These are phyloP conservation scores for Spinibarbus caldwelli DNA, from an alignment of 2,797 vertebrate species.

Conservation along the genomic window DNA sequence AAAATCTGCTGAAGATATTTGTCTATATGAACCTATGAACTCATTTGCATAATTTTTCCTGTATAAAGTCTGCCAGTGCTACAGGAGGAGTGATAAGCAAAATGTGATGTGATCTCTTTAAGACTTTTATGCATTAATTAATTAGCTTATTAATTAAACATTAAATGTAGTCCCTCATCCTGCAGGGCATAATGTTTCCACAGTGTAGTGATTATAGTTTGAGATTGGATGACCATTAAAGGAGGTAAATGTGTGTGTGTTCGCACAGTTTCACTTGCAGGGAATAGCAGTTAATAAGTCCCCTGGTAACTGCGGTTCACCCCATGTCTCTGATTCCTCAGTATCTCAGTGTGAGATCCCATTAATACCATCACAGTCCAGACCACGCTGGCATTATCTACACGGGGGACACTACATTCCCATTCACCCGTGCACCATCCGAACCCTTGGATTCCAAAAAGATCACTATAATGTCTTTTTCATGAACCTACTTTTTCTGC, in stretches of 20 bases:
- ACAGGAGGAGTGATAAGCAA: not conserved
- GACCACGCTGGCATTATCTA: slow-evolving; percentile 2
- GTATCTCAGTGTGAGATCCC: slow-evolving; percentile 34
- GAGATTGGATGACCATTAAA: slow-evolving; percentile 15
- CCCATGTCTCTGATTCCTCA: slow-evolving; percentile 10
- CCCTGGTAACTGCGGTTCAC: slow-evolving; percentile 9
- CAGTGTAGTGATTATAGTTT: slow-evolving; percentile 11
- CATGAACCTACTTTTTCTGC: not conserved
- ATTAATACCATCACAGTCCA: slow-evolving; percentile 40
- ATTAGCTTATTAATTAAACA: slow-evolving; percentile 31
- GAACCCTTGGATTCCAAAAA: slow-evolving; percentile 14
- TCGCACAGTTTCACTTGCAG: not conserved
- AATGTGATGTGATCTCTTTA: slow-evolving; percentile 38
- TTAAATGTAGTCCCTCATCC: not conserved
- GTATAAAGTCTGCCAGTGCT: not conserved
- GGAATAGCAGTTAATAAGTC: slow-evolving; percentile 7
- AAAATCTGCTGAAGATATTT: not conserved
- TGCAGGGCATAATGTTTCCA: slow-evolving; percentile 16
- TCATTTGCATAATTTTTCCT: not conserved
- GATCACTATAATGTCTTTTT: not conserved
- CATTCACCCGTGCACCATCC: slow-evolving; percentile 3
- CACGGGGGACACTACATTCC: not conserved
- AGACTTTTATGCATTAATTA: slow-evolving; percentile 21
- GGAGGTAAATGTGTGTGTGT: not conserved
- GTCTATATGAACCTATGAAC: not conserved